Evolutionary conservation across 2,797 vertebrate genomes (phyloP).

Genomic region (Darevskia nairensis): DNA sequence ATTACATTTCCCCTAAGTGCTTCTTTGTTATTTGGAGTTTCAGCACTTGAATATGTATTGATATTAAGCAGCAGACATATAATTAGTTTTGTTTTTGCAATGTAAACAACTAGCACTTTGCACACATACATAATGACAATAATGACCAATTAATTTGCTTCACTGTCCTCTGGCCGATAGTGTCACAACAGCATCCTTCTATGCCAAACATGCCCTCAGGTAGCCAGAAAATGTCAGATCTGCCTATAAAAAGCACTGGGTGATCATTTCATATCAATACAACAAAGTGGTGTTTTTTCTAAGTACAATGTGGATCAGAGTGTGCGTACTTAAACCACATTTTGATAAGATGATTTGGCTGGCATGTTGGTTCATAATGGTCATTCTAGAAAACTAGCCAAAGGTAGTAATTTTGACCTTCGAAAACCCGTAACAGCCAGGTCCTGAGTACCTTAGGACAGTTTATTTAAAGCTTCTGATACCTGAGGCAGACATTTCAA

Average conservation of each 20-base stretch:
- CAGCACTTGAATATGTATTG: conserved; percentile 16
- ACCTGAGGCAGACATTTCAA: neutral
- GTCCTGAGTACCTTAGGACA: neutral
- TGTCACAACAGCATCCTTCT: conserved; percentile 20
- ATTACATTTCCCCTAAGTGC: conserved; percentile 27
- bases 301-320: neutral
- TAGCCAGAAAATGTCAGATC: neutral
- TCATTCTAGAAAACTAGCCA: neutral
- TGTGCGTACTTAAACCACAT: neutral
- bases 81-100: conserved; percentile 48
- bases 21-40: conserved; percentile 18
- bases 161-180: conserved; percentile 24
- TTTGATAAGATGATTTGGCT: neutral
- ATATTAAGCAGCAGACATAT: conserved; percentile 34
- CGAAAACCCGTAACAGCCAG: neutral
- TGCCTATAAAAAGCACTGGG: neutral
- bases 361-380: neutral
- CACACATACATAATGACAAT: neutral
- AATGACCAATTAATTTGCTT: conserved; percentile 5
- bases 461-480: neutral
- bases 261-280: neutral
- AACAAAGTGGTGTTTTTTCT: neutral
- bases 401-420: neutral
- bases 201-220: neutral
- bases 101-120: conserved; percentile 33